These are phyloP conservation scores for Patagioenas fasciata DNA, from an alignment of 2,113 vertebrate species.

Conservation along the genomic window DNA sequence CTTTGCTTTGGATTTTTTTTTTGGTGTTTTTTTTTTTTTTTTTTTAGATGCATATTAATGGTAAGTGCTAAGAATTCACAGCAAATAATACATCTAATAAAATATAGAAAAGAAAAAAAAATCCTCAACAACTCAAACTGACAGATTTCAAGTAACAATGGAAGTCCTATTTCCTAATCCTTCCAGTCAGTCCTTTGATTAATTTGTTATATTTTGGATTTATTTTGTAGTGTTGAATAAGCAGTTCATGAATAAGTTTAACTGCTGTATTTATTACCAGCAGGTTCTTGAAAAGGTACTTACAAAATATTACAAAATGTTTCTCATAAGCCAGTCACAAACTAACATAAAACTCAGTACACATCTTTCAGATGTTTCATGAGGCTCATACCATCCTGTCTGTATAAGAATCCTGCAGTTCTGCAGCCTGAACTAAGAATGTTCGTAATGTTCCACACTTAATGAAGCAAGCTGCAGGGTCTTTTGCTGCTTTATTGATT, in stretches of 20 bases:
- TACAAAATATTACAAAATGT: not conserved
- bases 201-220: not conserved
- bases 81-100: not conserved
- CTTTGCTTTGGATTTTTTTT: not conserved
- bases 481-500: not conserved
- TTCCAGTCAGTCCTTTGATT: not conserved
- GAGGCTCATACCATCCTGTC: not conserved
- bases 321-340: not conserved
- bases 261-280: not conserved
- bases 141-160: not conserved
- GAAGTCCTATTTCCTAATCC: not conserved
- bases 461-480: not conserved
- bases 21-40: not conserved
- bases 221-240: not conserved
- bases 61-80: not conserved
- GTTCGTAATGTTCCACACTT: not conserved
- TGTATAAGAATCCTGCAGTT: not conserved
- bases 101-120: not conserved
- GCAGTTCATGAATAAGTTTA: not conserved
- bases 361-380: not conserved
- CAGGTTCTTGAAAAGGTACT: fast-evolving
- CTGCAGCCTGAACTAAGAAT: not conserved
- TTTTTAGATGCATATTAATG: not conserved
- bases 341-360: not conserved
- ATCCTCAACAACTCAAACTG: not conserved